Evolutionary conservation across 2,888 invertebrate species (phyloP).

Genomic region (Luperina testacea): DNA sequence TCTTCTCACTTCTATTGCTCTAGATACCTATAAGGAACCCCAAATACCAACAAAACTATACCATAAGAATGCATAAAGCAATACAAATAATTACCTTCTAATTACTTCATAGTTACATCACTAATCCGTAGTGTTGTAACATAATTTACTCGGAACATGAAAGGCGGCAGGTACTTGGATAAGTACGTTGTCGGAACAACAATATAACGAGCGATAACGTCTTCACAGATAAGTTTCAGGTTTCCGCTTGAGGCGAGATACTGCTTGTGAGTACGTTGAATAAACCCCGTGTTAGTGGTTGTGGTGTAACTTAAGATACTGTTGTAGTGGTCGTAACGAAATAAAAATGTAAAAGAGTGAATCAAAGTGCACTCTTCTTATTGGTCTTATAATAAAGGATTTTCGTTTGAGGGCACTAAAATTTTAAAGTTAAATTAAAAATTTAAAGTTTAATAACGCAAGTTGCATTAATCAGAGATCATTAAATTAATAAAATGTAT

Average conservation of each 20-base stretch:
- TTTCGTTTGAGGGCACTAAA: background rate
- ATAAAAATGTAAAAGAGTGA: background rate
- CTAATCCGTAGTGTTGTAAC: slow-evolving; percentile 46
- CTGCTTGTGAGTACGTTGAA: slow-evolving; percentile 9
- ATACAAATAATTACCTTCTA: slow-evolving; percentile 19
- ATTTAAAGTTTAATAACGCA: background rate
- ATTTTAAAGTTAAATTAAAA: background rate
- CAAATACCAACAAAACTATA: slow-evolving; percentile 3
- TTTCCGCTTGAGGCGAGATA: slow-evolving; percentile 51
- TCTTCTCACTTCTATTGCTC: too few species aligned
- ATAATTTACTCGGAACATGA: slow-evolving; percentile 65
- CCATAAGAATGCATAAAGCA: slow-evolving; percentile 5
- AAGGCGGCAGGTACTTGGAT: slow-evolving; percentile 49
- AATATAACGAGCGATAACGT: slow-evolving; percentile 54
- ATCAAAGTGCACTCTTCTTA: background rate
- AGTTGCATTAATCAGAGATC: too few species aligned
- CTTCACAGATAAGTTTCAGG: slow-evolving; percentile 59
- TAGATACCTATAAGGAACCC: background rate
- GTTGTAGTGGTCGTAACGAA: background rate
- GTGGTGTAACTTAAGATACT: slow-evolving; percentile 5
- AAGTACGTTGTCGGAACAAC: slow-evolving; percentile 44
- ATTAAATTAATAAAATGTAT: too few species aligned
- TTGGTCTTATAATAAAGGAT: background rate
- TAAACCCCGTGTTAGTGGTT: slow-evolving; percentile 17
- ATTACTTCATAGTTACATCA: slow-evolving; percentile 48